Percentiles rank a stretch among this genome's conserved stretches.
phyloP scores from a whole-genome alignment of 1,140 invertebrate genomes.

The Sitobion miscanthi region DNA sequence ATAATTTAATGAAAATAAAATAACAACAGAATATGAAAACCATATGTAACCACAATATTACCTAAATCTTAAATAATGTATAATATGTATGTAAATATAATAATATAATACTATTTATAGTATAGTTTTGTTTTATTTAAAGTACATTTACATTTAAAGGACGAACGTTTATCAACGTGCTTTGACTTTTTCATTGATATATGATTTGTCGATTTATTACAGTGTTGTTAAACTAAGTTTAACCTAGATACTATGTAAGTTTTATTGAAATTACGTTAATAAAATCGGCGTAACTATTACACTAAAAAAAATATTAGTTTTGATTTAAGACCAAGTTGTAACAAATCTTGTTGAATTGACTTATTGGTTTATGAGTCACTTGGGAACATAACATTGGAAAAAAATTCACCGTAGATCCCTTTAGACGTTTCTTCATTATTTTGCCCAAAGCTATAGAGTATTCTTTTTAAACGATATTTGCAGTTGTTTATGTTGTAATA shows the following conservation, averaged over 20 bases:
- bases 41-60: neutral
- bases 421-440: neutral
- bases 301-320: conserved; percentile 26
- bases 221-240: conserved; percentile 4
- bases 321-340: neutral
- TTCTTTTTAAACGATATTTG: neutral
- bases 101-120: neutral
- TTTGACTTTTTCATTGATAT: neutral
- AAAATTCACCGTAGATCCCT: neutral
- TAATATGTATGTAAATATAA: neutral
- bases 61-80: neutral
- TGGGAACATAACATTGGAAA: neutral
- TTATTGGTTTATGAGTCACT: conserved; percentile 18
- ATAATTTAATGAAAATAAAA: neutral
- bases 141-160: neutral
- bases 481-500: conserved; percentile 1
- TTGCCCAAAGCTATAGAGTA: neutral
- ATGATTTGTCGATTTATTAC: neutral
- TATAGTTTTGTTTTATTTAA: neutral
- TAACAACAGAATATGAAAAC: neutral
- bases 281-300: neutral
- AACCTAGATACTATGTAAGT: neutral
- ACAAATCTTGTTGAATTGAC: neutral
- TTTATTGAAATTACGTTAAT: conserved; percentile 6
- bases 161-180: neutral